These are phyloP conservation scores for Budorcas taxicolor DNA, from an alignment of 2,113 vertebrate species.

Conservation along the genomic window DNA sequence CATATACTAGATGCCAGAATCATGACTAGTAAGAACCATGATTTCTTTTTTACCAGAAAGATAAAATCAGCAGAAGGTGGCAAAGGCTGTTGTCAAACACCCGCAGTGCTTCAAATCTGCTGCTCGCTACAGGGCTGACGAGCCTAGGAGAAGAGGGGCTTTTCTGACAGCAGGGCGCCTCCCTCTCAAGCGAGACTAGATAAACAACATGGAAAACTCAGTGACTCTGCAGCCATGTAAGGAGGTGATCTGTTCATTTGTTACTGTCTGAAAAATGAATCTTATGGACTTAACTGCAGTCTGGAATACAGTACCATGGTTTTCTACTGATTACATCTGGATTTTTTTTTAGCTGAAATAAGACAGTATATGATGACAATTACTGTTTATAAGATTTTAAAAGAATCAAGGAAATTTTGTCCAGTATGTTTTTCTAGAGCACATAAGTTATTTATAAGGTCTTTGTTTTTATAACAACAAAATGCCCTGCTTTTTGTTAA, in stretches of 20 bases:
- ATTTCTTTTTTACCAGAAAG: too few relatives aligned
- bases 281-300: not conserved
- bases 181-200: not conserved
- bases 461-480: conserved; percentile 5
- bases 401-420: conserved; percentile 76
- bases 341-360: not conserved
- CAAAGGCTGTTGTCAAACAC: conserved; percentile 18
- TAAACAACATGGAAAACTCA: not conserved
- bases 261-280: not conserved
- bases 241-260: not conserved
- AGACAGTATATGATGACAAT: not conserved
- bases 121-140: not conserved
- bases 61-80: not conserved
- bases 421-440: conserved; percentile 39
- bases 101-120: conserved; percentile 68
- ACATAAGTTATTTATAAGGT: not conserved
- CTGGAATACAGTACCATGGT: not conserved
- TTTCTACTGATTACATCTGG: not conserved
- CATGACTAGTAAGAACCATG: not conserved
- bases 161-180: not conserved
- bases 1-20: not conserved
- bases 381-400: conserved; percentile 6
- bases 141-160: not conserved
- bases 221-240: not conserved
- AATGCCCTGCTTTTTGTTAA: not conserved